Conservation (phyloP, 2,888 invertebrate species). For the Brachyptera risi region DNA sequence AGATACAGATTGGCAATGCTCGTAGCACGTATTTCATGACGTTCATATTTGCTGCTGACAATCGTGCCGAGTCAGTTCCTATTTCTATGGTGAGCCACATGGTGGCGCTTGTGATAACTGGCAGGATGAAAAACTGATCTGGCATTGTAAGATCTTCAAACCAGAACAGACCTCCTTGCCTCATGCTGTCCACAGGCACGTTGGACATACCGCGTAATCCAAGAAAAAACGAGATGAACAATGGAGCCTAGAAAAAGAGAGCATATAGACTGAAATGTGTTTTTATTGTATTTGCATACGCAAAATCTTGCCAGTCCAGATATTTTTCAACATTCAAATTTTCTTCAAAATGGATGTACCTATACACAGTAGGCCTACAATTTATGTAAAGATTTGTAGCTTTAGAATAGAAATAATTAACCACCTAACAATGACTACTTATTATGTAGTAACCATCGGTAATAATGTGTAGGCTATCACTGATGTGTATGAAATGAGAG, state of each 20-base stretch:
- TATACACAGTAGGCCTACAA: too few species aligned
- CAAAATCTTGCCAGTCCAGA: too few species aligned
- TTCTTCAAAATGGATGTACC: too few species aligned
- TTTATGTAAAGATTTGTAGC: too few species aligned
- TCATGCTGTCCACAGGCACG: conserved; percentile 86
- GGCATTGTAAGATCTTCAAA: conserved; percentile 86
- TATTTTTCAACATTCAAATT: too few species aligned
- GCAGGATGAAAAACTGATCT: conserved; percentile 86
- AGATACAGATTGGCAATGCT: conserved; percentile 70
- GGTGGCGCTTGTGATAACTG: conserved; percentile 78
- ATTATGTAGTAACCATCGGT: too few species aligned
- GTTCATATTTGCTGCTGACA: conserved; percentile 64
- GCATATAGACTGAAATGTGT: too few species aligned
- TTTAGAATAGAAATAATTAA: too few species aligned
- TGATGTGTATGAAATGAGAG: too few species aligned
- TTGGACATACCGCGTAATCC: conserved; percentile 84
- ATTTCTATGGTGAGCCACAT: conserved; percentile 77
- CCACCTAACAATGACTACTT: too few species aligned
- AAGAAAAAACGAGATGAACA: conserved; percentile 90
- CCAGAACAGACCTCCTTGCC: conserved; percentile 86
- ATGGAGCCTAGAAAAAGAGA: conserved; percentile 57
- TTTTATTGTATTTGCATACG: too few species aligned
- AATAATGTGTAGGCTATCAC: too few species aligned
- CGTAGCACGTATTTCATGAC: conserved; percentile 70
- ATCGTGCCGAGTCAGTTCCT: conserved; percentile 69